phyloP scores from a whole-genome alignment of 2,113 vertebrate species.

The Nothobranchius furzeri region DNA sequence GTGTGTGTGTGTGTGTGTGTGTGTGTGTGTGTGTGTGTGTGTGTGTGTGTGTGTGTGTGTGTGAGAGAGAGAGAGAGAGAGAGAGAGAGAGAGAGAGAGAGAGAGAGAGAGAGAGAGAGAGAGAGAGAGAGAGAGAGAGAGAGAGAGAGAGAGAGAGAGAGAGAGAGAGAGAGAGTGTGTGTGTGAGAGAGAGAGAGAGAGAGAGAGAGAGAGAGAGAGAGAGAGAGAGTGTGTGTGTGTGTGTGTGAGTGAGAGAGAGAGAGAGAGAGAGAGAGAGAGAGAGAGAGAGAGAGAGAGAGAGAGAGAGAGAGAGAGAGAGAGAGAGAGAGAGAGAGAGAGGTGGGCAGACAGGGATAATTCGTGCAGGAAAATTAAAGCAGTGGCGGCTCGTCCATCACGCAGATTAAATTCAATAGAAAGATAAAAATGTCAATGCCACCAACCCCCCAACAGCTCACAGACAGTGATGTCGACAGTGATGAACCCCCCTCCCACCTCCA shows the following conservation, averaged over 20 bases:
- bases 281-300: too few species aligned
- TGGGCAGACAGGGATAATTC: constrained; percentile 77
- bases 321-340: constrained; percentile 48
- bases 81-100: neutral
- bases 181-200: too few species aligned
- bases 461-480: constrained; percentile 74
- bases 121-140: neutral
- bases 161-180: too few species aligned
- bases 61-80: constrained; percentile 44
- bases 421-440: constrained; percentile 82
- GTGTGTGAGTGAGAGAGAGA: constrained; percentile 33
- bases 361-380: constrained; percentile 86
- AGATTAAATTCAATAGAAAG: constrained; percentile 84
- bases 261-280: constrained; percentile 40
- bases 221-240: constrained; percentile 38
- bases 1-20: constrained; percentile 46
- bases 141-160: constrained; percentile 56
- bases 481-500: constrained; percentile 52
- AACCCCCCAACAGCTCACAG: constrained; percentile 42
- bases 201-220: too few species aligned
- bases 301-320: too few species aligned
- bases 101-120: too few species aligned
- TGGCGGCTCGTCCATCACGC: constrained; percentile 84
- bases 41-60: constrained; percentile 42
- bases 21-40: too few species aligned